phyloP scores from a whole-genome alignment of 2,113 vertebrate species.

The Porphyrio hochstetteri region DNA sequence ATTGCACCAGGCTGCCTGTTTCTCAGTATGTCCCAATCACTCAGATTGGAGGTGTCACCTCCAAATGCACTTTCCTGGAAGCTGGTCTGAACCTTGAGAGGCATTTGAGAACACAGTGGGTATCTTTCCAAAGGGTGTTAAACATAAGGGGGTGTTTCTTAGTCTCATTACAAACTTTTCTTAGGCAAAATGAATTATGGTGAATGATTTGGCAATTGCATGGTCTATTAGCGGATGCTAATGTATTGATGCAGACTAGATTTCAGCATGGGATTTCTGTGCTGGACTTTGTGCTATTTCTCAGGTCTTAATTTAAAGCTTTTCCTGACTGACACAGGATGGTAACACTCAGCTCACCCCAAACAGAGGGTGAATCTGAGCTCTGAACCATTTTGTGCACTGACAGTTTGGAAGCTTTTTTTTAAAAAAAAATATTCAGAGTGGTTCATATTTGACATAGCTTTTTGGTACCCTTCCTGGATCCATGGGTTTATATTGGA shows the following conservation, averaged over 20 bases:
- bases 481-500: background rate
- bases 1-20: background rate
- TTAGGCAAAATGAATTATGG: background rate
- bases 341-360: background rate
- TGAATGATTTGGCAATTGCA: background rate
- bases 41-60: background rate
- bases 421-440: background rate
- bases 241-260: background rate
- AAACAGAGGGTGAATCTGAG: background rate
- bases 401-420: background rate
- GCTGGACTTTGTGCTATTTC: background rate
- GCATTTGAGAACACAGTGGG: background rate
- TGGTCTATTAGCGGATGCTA: background rate
- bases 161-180: background rate
- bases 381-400: background rate
- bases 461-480: background rate
- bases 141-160: accelerated
- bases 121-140: background rate
- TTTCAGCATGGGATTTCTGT: background rate
- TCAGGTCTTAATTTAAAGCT: background rate
- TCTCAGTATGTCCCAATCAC: background rate
- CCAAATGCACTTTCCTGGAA: background rate
- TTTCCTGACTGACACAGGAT: background rate
- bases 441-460: background rate
- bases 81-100: background rate